A percentile compares a stretch with the other conserved stretches of the same genome.
These are phyloP conservation scores for Micronycteris hirsuta DNA, from an alignment of 2,113 vertebrate genomes.

Conservation along the genomic window DNA sequence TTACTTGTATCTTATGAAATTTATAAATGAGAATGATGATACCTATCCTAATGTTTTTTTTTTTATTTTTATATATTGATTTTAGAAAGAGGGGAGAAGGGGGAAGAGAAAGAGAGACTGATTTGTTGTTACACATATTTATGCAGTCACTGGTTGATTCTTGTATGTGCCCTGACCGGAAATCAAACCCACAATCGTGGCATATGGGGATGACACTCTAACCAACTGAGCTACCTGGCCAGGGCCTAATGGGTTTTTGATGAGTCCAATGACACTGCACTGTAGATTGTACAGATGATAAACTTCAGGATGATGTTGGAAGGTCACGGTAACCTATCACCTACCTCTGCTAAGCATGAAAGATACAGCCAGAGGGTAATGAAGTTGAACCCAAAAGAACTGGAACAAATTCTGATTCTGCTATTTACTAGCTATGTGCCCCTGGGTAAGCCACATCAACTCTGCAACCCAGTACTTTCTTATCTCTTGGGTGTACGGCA, in stretches of 20 bases:
- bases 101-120: no score
- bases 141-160: no score
- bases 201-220: no score
- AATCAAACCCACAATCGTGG: no score
- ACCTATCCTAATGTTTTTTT: not conserved
- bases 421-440: not conserved
- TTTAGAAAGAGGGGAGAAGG: no score
- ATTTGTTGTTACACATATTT: no score
- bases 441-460: not conserved
- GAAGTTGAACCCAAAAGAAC: not conserved
- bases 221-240: no score
- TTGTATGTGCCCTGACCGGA: no score
- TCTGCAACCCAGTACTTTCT: not conserved
- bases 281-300: not conserved
- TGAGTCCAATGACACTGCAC: not conserved
- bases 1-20: not conserved
- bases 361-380: not conserved
- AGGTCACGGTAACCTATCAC: not conserved
- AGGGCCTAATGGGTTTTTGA: not conserved
- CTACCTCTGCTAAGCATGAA: not conserved
- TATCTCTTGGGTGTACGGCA: not conserved
- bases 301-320: not conserved
- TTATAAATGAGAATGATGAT: not conserved
- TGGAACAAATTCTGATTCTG: not conserved
- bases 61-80: no score